Base-by-base conservation (phyloP, 2,113 vertebrate species). In the Tragelaphus buxtoni region DNA sequence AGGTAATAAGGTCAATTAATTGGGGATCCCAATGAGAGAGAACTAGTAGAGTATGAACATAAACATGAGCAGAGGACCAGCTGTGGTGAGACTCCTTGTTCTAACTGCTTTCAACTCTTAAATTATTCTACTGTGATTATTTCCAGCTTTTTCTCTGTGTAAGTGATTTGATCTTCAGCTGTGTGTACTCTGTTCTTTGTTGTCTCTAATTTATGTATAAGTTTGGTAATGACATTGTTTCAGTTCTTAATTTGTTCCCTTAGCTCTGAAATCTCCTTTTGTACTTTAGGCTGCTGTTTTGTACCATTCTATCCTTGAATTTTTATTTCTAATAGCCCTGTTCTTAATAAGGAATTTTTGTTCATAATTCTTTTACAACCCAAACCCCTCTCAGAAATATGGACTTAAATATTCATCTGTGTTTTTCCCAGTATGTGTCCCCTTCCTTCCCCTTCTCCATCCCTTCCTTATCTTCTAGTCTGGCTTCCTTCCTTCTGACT, bases 161-260 rank as follows among this genome's bases (percentile, higher is more conserved):
- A 94, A 96, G 56, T 93, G 76, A 96, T 60, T 39, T 65, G 69
- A 91, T 53, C 79, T 93, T 96, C 92, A 90, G 79, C 82, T 93
- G 63, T 84, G 76, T 39, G 10, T 39, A 88, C 89, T 96, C 49
- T 93, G 47, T n/a, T 91, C 72, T 89, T 88, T 61, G 32, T 88
- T 90, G 72, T 77, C 94, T 79, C 24, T 85, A 72, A 94, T 95
- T 97, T 95, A 92, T 53, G 53, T 39, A 4, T 92, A 96, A 82
- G 47, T 80, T 92, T 93, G 93, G 8, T 81, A 95, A 92, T 76
- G 55, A 77, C 4, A 2, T 87, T 96, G 63, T 87, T 95, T 94
- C 79, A 79, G 65, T 89, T 85, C 47, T 84, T 88, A 93, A 82
- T 28, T 96, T 93, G 89, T 94, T 96, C 87, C 74, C 65, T 96